Conservation (phyloP, 2,797 vertebrate species). For the Peromyscus aztecus region DNA sequence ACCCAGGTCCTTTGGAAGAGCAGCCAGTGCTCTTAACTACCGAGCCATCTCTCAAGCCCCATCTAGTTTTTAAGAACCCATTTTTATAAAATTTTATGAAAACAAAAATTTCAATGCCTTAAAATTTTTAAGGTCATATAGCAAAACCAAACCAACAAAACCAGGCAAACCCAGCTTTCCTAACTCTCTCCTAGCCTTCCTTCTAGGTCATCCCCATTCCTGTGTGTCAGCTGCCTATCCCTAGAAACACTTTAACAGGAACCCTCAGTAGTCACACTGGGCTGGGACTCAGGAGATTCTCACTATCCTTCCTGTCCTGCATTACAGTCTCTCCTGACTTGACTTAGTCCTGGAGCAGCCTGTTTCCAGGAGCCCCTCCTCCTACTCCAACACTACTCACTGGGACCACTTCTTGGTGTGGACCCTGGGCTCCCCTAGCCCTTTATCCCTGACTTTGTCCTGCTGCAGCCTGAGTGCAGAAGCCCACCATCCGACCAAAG, state of each 20-base stretch:
- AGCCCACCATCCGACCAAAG: background rate
- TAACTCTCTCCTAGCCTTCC: background rate
- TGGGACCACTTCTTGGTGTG: background rate
- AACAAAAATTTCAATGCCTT: background rate
- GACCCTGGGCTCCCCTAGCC: background rate
- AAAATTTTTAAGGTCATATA: conserved; percentile 9
- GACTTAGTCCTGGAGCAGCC: background rate
- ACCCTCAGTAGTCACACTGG: background rate
- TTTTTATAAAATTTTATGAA: background rate
- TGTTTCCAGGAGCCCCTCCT: background rate
- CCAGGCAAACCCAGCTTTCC: background rate
- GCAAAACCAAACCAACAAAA: background rate
- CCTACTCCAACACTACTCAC: background rate
- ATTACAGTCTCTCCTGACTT: background rate
- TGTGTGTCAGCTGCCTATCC: background rate
- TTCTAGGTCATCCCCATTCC: background rate
- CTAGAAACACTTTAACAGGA: background rate
- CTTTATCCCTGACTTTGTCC: background rate
- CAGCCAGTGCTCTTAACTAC: background rate
- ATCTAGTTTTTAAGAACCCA: background rate
- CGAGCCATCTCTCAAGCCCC: background rate
- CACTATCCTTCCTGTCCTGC: background rate
- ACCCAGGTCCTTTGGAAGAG: background rate
- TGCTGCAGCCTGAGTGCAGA: background rate
- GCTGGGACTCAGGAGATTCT: background rate